Base-by-base conservation (phyloP, 2,888 invertebrate genomes). In the Cephus spinipes region DNA sequence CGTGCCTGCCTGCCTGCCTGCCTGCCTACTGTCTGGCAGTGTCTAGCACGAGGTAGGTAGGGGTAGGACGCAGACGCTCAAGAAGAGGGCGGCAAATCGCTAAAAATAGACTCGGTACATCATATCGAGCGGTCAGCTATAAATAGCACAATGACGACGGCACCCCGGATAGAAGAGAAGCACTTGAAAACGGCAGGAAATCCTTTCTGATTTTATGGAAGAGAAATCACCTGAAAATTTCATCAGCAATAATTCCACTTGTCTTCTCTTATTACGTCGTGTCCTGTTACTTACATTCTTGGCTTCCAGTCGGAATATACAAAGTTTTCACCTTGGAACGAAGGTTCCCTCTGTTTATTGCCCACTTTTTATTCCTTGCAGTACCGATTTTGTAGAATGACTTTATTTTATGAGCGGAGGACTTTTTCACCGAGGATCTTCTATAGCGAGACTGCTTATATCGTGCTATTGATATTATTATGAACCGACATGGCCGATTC, bases 121-220 rank as follows among this genome's bases (percentile, higher is more conserved):
- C 89, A 89, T 90, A 90, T 90, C 87, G 90, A 90, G 87, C 90
- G 89, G 86, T 83, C 83, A 81, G 81, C 86, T 90, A 90, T 88
- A 89, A 90, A 90, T 90, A 90, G 88, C 78, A 81, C 77, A 73
- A 77, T 82, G 81, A 83, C 79, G 81, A 78, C 76, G 69, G 34
- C 31, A 73, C 34, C 40, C 71, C 73, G 34, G 76, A 71, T 33
- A 33, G 33, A 32, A 12, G 71, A 71, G 76, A 76, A 73, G 71
- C 71, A 33, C 71, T 71, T 71, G 31, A 71, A 71, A 71, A 32
- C 33, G 71, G 31, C 71, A 33, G 71, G 75, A 15, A 23, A 36
- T n/a, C 71, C 6, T 36, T 23, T 34, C 36, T 33, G 68, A 33
- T 75, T 68, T 68, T 75, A 75, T 68, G 68, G 31, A 32, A 32